phyloP scores from a whole-genome alignment of 1,140 invertebrate species.

The Ylistrum balloti region DNA sequence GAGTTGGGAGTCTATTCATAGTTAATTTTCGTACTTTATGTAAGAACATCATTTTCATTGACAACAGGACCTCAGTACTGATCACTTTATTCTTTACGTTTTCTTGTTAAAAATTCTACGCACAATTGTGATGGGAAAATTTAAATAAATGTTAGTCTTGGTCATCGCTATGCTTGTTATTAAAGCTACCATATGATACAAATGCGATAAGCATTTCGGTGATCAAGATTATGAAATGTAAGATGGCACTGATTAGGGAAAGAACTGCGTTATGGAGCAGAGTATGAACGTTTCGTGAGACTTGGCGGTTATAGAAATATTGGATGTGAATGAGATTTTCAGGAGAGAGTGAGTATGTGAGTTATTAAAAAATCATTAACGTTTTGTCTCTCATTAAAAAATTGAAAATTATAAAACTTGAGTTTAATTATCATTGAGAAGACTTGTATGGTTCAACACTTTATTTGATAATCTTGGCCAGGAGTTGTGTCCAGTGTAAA shows the following conservation, averaged over 20 bases:
- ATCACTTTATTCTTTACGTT: not conserved
- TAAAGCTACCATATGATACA: not conserved
- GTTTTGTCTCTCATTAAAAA: slow-evolving; percentile 12
- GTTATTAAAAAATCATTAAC: not conserved
- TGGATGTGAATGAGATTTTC: not conserved
- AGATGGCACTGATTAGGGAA: not conserved
- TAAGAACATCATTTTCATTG: not conserved
- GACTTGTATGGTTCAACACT: too few relatives aligned
- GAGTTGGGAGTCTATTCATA: not conserved
- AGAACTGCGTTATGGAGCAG: too few relatives aligned
- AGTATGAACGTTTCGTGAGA: too few relatives aligned
- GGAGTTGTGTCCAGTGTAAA: too few relatives aligned
- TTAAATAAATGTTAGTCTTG: not conserved
- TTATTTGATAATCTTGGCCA: too few relatives aligned
- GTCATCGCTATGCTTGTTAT: not conserved
- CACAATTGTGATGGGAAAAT: not conserved
- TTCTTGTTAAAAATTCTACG: slow-evolving; percentile 12
- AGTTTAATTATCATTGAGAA: too few relatives aligned
- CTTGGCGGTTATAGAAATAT: not conserved
- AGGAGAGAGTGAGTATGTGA: not conserved
- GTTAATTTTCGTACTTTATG: slow-evolving; percentile 2
- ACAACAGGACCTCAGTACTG: not conserved
- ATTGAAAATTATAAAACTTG: not conserved
- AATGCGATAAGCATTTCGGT: not conserved
- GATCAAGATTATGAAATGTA: not conserved